Conservation (phyloP, 2,888 invertebrate genomes). For the Heliconius ismenius region DNA sequence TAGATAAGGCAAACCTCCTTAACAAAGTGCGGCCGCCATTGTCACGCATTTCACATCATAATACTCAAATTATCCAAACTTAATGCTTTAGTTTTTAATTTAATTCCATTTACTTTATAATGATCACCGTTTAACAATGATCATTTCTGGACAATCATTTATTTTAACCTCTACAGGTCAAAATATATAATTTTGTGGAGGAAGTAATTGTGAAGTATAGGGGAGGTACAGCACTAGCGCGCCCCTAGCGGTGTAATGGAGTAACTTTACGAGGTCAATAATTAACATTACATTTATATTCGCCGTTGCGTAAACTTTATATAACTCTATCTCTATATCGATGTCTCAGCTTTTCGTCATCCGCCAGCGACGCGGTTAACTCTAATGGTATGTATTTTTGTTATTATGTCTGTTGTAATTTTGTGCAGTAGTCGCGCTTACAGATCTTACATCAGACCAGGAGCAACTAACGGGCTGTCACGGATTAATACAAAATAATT, state of each 20-base stretch:
- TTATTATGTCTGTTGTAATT: constrained; percentile 29
- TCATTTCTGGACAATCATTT: no score
- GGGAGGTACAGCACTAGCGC: neutral
- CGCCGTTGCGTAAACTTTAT: constrained; percentile 31
- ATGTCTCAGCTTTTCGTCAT: constrained; percentile 21
- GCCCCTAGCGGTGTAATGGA: neutral
- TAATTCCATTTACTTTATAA: neutral
- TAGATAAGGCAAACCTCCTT: neutral
- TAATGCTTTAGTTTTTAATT: neutral
- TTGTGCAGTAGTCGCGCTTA: neutral
- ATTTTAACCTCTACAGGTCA: no score
- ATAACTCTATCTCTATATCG: constrained; percentile 22
- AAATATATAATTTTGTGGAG: no score
- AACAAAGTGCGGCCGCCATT: neutral
- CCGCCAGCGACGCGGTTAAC: constrained; percentile 16
- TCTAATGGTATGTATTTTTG: constrained; percentile 31
- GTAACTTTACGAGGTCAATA: constrained; percentile 19
- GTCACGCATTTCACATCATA: no score
- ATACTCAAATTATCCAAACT: neutral
- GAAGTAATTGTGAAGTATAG: no score
- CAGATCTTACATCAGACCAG: neutral
- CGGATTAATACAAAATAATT: constrained; percentile 14
- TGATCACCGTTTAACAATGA: no score
- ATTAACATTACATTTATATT: constrained; percentile 28
- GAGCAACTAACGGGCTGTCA: neutral